A percentile compares a stretch with the other conserved stretches of the same genome.
These are phyloP conservation scores for Epizoanthus ramosus DNA, from an alignment of 92 coral and sea anemone species.

Conservation along the genomic window DNA sequence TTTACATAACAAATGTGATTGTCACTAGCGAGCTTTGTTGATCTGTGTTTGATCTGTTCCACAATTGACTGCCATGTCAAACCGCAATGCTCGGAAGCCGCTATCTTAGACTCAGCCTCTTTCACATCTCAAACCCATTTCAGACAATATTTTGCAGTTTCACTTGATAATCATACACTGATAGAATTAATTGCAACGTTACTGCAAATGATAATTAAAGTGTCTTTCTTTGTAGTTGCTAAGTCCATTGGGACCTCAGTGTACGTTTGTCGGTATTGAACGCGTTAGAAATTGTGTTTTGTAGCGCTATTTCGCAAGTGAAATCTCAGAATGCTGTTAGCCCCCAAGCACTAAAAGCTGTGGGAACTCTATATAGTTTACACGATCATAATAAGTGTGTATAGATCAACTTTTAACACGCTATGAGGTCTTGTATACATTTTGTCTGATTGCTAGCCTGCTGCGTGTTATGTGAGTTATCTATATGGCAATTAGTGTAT, in stretches of 20 bases:
- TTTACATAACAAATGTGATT: slow-evolving; percentile 38
- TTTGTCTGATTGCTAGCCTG: slow-evolving; percentile 55
- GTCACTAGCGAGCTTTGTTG: slow-evolving; percentile 33
- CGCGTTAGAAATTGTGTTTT: no score
- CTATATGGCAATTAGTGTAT: slow-evolving; percentile 36
- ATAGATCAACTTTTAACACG: slow-evolving; percentile 52
- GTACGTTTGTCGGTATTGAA: not conserved
- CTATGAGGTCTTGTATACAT: slow-evolving; percentile 58
- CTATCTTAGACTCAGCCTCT: not conserved
- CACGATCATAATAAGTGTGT: slow-evolving; percentile 57
- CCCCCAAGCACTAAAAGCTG: slow-evolving; percentile 30
- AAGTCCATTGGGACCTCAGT: slow-evolving; percentile 20
- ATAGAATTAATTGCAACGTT: slow-evolving; percentile 41
- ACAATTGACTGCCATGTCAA: not conserved
- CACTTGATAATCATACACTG: slow-evolving; percentile 24
- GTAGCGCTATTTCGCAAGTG: not conserved
- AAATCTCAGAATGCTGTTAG: not conserved
- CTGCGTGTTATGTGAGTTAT: slow-evolving; percentile 49
- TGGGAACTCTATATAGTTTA: slow-evolving; percentile 35
- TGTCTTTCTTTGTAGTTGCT: slow-evolving; percentile 7
- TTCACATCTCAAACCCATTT: not conserved
- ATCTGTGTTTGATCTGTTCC: not conserved
- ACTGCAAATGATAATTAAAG: slow-evolving; percentile 36
- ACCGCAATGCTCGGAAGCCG: not conserved
- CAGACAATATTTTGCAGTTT: not conserved